Evolutionary conservation across 2,888 invertebrate species (phyloP).

Genomic region (Dasypolia templi): DNA sequence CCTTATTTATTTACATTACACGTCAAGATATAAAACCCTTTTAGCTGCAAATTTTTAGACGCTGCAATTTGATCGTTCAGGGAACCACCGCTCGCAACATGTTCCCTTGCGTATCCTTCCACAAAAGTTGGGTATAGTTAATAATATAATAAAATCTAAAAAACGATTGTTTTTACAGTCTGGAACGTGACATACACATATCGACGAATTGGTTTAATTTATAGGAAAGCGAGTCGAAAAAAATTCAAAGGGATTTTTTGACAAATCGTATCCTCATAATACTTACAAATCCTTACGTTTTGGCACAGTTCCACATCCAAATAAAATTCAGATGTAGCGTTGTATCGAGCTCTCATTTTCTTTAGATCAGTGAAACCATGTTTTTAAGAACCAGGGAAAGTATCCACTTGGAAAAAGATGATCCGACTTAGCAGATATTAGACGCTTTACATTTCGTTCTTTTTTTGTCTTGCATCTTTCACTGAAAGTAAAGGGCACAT

Average conservation of each 20-base stretch:
- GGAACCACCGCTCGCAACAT: slow-evolving; percentile 31
- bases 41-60: slow-evolving; percentile 40
- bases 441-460: no score
- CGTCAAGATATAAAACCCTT: slow-evolving; percentile 36
- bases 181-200: not conserved
- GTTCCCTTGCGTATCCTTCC: no score
- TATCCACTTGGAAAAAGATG: not conserved
- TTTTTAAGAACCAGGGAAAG: not conserved
- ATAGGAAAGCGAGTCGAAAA: not conserved
- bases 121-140: no score
- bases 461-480: no score
- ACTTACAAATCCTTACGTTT: slow-evolving; percentile 9
- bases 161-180: not conserved
- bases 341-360: slow-evolving; percentile 45
- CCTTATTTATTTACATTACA: slow-evolving; percentile 43
- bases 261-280: slow-evolving; percentile 25
- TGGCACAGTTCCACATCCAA: slow-evolving; percentile 11
- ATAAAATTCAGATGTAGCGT: slow-evolving; percentile 34
- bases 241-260: not conserved
- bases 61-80: slow-evolving; percentile 47
- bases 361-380: slow-evolving; percentile 42
- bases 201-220: slow-evolving; percentile 19
- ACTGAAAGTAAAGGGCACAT: no score
- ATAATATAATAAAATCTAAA: not conserved
- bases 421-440: no score